Base-by-base conservation (phyloP, 2,797 vertebrate genomes). In the Acanthurus leucopareius region DNA sequence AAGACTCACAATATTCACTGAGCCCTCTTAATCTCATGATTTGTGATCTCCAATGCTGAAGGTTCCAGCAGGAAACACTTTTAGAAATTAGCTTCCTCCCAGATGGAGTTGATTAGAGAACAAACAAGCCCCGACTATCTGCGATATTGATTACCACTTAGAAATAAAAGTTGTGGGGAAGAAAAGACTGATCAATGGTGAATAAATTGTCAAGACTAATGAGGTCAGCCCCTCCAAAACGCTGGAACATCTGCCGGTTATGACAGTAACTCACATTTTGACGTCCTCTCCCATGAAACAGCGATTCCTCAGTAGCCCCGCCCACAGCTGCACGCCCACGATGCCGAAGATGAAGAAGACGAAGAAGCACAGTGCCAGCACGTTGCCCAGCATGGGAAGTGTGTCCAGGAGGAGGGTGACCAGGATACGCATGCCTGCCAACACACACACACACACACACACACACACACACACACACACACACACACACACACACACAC, bases 341-440 rank as follows among this genome's bases (percentile, higher is more conserved):
- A 99, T 97, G 69, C 98, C 98, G 0, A 99, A 99, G 92, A 99
- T 98, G 95, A 99, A 99, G 94, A 99, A 99, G 87, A 99, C 97
- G 7, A 99, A 99, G 95, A 99, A 99, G 91, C 98, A 99, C 38
- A 99, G 95, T 54, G 98, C 95, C 74, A 99, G 96, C 75, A 99
- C 97, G 4, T 99, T 99, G 90, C 98, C 98, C 77, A 99, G 94
- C 98, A 99, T 99, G 79, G 98, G 97, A 87, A 99, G 95, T 1
- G 98, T 99, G 94, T 99, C 97, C 88, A 99, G 93, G 75, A 99
- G 96, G 92, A 99, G 94, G 7, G 97, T 99, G 77, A 99, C 98
- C 79, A 99, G 95, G 93, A 99, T 99, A 51, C 98, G 95, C 98
- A 99, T 99, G 88, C 98, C 95, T 96, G 38, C 70, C 80, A 69